Conservation (phyloP, 2,888 invertebrate genomes). For the Cinara cedri region DNA sequence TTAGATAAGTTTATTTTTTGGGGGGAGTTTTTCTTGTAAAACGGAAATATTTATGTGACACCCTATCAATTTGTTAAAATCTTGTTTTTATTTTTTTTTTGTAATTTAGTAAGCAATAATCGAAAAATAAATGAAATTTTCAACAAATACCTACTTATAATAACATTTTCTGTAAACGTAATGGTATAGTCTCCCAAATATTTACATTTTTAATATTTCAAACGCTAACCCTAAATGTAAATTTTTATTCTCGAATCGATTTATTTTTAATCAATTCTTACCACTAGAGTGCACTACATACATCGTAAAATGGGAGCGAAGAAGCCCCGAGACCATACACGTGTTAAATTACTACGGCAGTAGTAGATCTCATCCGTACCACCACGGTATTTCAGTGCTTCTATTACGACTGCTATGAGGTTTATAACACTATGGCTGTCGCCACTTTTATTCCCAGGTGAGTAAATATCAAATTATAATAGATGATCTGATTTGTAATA, state of each 20-base stretch:
- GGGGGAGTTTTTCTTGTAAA: too few relatives aligned
- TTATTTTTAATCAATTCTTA: neutral
- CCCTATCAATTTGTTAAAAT: too few relatives aligned
- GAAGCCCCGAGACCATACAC: conserved; percentile 12
- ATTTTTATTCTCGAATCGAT: neutral
- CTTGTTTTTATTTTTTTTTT: too few relatives aligned
- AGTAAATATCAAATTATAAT: neutral
- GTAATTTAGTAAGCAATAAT: too few relatives aligned
- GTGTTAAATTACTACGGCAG: conserved; percentile 2
- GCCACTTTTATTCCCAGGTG: conserved; percentile 27
- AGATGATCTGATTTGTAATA: neutral
- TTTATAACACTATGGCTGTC: neutral
- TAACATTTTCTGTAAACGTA: too few relatives aligned
- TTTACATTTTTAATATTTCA: too few relatives aligned
- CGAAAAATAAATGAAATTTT: too few relatives aligned
- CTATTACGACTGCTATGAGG: neutral
- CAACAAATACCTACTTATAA: too few relatives aligned
- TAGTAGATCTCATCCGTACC: neutral
- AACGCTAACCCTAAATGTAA: too few relatives aligned
- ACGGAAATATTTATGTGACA: too few relatives aligned
- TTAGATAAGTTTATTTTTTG: too few relatives aligned
- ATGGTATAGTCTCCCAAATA: too few relatives aligned
- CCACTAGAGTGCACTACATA: conserved; percentile 34
- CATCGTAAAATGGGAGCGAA: neutral
- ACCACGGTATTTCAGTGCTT: neutral